Evolutionary conservation across 2,113 vertebrate genomes (phyloP).

Genomic region (Fulmarus glacialis): DNA sequence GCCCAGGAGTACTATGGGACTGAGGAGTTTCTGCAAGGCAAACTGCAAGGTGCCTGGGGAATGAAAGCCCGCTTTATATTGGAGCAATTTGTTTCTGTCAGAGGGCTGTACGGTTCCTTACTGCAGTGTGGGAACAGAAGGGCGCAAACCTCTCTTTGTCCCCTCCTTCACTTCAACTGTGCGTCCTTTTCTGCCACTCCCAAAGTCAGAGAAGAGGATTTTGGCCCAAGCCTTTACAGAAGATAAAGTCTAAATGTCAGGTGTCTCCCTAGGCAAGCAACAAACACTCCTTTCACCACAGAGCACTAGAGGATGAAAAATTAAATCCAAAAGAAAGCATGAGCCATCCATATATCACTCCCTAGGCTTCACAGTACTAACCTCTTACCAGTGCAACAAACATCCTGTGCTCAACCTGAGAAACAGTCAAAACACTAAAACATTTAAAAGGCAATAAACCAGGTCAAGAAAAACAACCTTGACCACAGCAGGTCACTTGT

Average conservation of each 20-base stretch:
- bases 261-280: constrained; percentile 63
- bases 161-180: not conserved
- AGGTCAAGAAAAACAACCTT: constrained; percentile 39
- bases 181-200: constrained; percentile 37
- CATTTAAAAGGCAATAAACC: constrained; percentile 40
- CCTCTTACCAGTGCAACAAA: constrained; percentile 43
- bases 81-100: not conserved
- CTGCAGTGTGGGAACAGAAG: not conserved
- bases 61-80: not conserved
- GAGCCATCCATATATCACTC: constrained; percentile 62
- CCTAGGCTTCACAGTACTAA: constrained; percentile 23
- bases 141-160: not conserved
- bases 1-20: not conserved
- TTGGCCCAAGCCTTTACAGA: constrained; percentile 49
- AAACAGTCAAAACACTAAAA: constrained; percentile 41
- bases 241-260: constrained; percentile 68
- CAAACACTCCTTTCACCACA: constrained; percentile 40
- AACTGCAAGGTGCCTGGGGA: not conserved
- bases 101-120: not conserved
- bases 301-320: constrained; percentile 65
- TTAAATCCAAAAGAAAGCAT: constrained; percentile 64
- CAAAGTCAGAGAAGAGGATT: constrained; percentile 51
- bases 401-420: constrained; percentile 24
- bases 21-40: not conserved
- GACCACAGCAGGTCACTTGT: not conserved